These are phyloP conservation scores for Toxotes chatareus DNA, from an alignment of 2,113 vertebrate genomes.

Conservation along the genomic window DNA sequence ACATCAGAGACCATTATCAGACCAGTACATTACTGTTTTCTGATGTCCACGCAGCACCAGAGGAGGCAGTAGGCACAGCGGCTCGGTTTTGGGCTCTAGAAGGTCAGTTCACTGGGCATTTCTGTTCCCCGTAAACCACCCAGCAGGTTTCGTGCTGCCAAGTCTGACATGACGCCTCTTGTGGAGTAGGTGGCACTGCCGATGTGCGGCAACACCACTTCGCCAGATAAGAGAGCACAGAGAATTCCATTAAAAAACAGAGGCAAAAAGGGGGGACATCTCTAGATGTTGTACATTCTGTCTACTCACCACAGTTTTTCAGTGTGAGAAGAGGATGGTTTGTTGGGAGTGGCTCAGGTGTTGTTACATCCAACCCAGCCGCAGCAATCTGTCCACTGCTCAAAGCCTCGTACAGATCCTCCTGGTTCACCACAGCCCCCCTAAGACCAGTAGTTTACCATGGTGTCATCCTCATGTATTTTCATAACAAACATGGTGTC, in stretches of 20 bases:
- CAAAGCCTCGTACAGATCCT: conserved; percentile 82
- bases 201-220: conserved; percentile 85
- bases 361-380: conserved; percentile 80
- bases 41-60: background rate
- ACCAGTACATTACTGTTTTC: background rate
- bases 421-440: conserved; percentile 82
- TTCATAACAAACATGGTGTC: background rate
- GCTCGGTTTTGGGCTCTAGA: conserved; percentile 54
- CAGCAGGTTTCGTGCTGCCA: conserved; percentile 84
- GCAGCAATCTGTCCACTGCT: conserved; percentile 75
- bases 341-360: conserved; percentile 83
- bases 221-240: conserved; percentile 11
- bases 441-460: conserved; percentile 52
- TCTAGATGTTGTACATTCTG: background rate
- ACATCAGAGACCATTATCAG: background rate
- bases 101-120: conserved; percentile 82
- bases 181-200: conserved; percentile 84
- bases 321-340: conserved; percentile 81
- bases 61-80: background rate
- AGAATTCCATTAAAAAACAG: background rate
- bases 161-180: conserved; percentile 82
- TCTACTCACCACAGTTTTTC: conserved; percentile 81
- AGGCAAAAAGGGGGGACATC: background rate
- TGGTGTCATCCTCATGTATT: background rate
- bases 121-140: conserved; percentile 76